Percentiles rank a stretch among this genome's conserved stretches.
These are phyloP conservation scores for Trichosurus vulpecula DNA, from an alignment of 2,797 vertebrate genomes.

Conservation along the genomic window DNA sequence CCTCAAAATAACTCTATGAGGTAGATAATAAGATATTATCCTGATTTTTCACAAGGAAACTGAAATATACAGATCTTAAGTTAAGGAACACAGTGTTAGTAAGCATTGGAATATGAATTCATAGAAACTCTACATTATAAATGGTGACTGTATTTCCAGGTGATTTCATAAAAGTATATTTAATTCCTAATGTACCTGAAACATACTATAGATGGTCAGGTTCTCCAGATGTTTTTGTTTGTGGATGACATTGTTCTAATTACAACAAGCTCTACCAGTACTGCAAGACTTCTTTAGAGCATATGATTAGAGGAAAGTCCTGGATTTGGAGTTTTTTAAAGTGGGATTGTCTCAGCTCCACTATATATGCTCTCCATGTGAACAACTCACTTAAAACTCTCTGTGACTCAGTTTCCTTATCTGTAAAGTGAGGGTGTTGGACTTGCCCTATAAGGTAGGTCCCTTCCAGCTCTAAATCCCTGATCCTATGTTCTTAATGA, in stretches of 20 bases:
- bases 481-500: neutral
- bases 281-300: neutral
- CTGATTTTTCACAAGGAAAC: neutral
- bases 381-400: neutral
- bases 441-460: neutral
- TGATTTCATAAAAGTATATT: neutral
- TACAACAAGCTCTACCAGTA: neutral
- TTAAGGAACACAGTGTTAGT: neutral
- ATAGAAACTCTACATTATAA: neutral
- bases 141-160: neutral
- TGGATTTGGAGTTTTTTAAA: neutral
- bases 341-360: neutral
- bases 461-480: neutral
- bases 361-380: neutral
- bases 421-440: neutral
- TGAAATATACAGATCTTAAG: neutral
- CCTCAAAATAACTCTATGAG: neutral
- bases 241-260: neutral
- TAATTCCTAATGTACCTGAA: neutral
- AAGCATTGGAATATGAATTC: neutral
- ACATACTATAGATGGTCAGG: neutral
- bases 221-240: neutral
- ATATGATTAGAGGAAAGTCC: neutral
- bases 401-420: neutral
- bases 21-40: neutral